phyloP scores from a whole-genome alignment of 2,888 invertebrate genomes.

The Ochropleura plecta region DNA sequence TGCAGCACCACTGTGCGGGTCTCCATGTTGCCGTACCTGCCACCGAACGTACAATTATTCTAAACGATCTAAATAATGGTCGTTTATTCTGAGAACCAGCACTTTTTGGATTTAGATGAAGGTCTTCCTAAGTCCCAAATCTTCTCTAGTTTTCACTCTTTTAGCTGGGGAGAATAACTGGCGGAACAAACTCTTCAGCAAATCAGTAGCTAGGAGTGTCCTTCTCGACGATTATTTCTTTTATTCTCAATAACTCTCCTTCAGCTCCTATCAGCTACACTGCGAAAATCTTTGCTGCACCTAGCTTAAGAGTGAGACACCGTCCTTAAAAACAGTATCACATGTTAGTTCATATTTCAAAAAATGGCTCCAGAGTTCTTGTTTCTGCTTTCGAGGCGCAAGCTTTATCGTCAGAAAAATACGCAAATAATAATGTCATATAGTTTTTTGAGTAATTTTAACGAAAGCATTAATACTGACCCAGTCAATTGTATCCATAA shows the following conservation, averaged over 20 bases:
- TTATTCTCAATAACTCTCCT: not conserved
- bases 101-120: not conserved
- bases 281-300: not conserved
- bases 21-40: slow-evolving; percentile 87
- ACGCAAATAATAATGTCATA: not conserved
- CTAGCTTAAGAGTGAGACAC: no score
- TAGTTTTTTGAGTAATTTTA: not conserved
- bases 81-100: not conserved
- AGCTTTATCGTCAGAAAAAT: not conserved
- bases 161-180: not conserved
- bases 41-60: not conserved
- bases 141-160: not conserved
- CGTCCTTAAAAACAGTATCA: not conserved
- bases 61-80: not conserved
- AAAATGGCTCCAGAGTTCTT: not conserved
- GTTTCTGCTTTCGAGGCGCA: not conserved
- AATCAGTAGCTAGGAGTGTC: not conserved
- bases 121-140: not conserved
- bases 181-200: not conserved
- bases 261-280: not conserved
- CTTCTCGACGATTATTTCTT: no score
- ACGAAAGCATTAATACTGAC: slow-evolving; percentile 12
- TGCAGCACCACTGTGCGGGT: slow-evolving; percentile 97
- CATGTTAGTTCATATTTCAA: not conserved
- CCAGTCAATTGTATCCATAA: slow-evolving; percentile 1